phyloP scores from a whole-genome alignment of 2,113 vertebrate species.

The Oceanites oceanicus region DNA sequence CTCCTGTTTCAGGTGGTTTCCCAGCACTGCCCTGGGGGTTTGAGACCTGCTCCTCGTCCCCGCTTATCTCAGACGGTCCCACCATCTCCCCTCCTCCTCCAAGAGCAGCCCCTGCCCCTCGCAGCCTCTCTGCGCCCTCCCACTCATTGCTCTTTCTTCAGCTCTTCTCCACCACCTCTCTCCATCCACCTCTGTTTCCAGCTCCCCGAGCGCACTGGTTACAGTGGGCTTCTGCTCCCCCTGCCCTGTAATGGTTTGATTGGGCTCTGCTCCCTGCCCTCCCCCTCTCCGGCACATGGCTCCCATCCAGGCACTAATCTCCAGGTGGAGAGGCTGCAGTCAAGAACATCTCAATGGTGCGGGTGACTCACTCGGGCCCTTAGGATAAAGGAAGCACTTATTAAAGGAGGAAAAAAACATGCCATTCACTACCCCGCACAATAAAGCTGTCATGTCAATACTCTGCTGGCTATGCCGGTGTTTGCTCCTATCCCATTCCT shows the following conservation, averaged over 20 bases:
- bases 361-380: constrained; percentile 43
- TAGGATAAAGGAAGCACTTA: constrained; percentile 39
- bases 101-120: not conserved
- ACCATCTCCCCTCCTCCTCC: not conserved
- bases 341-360: not conserved
- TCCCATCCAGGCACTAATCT: constrained; percentile 18
- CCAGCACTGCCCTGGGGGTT: not conserved
- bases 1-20: not conserved
- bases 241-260: not conserved
- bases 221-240: not conserved
- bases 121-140: accelerated
- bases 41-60: not conserved
- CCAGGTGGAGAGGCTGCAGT: constrained; percentile 24
- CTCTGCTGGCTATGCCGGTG: accelerated
- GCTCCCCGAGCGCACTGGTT: accelerated
- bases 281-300: not conserved
- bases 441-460: constrained; percentile 15
- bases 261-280: constrained; percentile 1
- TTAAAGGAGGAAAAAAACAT: constrained; percentile 16
- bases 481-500: not conserved
- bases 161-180: not conserved
- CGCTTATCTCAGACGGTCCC: accelerated
- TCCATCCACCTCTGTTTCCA: accelerated
- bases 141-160: not conserved
- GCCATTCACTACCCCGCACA: not conserved